These are phyloP conservation scores for Himalopsyche japonica DNA, from an alignment of 2,888 invertebrate genomes.

Conservation along the genomic window DNA sequence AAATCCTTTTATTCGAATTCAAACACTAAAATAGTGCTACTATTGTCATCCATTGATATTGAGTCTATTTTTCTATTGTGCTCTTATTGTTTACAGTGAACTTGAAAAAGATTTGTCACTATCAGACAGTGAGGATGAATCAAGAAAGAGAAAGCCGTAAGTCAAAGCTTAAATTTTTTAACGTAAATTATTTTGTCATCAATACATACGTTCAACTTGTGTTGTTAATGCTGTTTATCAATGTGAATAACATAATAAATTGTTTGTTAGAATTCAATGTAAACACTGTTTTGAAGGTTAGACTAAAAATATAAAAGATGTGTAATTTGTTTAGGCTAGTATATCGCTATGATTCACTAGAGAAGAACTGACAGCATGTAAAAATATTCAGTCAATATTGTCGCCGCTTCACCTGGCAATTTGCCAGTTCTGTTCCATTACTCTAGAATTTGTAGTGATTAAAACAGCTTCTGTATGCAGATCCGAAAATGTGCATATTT, in stretches of 20 bases:
- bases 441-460: not conserved
- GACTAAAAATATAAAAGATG: not conserved
- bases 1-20: too few species aligned
- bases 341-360: not conserved
- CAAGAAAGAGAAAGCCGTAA: slow-evolving; percentile 44
- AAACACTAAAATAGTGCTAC: too few species aligned
- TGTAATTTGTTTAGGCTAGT: not conserved
- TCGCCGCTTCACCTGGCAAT: not conserved
- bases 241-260: not conserved
- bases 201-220: too few species aligned
- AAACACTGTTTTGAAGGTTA: not conserved
- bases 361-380: not conserved
- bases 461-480: not conserved
- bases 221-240: not conserved
- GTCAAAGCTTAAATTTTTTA: not conserved
- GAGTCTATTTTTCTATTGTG: not conserved
- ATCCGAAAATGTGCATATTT: not conserved
- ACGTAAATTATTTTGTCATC: not conserved
- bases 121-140: slow-evolving; percentile 81
- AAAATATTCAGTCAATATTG: not conserved
- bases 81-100: slow-evolving; percentile 50
- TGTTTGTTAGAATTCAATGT: not conserved
- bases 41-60: not conserved
- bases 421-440: not conserved
- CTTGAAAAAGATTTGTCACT: slow-evolving; percentile 71